Evolutionary conservation across 1,140 invertebrate genomes (phyloP), one percentile per base, ranked within the genome.

Genomic region (Eupeodes corollae): DNA sequence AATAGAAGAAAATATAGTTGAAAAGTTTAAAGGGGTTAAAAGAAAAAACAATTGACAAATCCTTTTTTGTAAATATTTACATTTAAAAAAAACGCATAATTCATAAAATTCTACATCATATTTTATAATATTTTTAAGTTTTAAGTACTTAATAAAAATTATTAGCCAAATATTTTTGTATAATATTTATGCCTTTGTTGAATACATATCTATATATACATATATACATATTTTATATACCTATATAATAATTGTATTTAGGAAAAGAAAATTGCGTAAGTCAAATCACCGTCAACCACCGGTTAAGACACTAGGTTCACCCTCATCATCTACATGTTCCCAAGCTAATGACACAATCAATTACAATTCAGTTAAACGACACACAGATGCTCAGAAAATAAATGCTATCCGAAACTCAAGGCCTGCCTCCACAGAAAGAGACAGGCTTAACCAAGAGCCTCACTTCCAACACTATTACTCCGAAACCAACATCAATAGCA

Each of bases 371-470:
- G 15, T 37, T 37, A 13, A 15, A 37, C 35, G 15, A 15, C 35
- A 37, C 21, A 37, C 35, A 37, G 35, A 13, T n/a, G 35, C 35
- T 37, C 19, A 21, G 16, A 13, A 42, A 47, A 37, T 42, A 47
- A 19, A 32, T 32, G 13, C 11, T 26, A 39, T 32, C 6, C 13
- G 48, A 47, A 57, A 42, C 33, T 34, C 39, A 14, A 35, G 60
- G 50, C 54, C 59, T 63, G 57, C n/a, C 42, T 63, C 60, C 48
- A 62, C 60, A 49, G 60, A 63, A 58, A 63, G 58, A 55, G 60
- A 63, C 63, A 63, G 60, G 58, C 60, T 63, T 54, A 60, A 30
- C 19, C 42, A 31, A 26, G 26, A 48, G 18, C 32, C 26, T 26
- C 14, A 45, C 2, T 49, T 48, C 9, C n/a, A 41, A 41, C 39